Conservation (phyloP, 1,140 invertebrate genomes). For the Venustaconcha ellipsiformis region DNA sequence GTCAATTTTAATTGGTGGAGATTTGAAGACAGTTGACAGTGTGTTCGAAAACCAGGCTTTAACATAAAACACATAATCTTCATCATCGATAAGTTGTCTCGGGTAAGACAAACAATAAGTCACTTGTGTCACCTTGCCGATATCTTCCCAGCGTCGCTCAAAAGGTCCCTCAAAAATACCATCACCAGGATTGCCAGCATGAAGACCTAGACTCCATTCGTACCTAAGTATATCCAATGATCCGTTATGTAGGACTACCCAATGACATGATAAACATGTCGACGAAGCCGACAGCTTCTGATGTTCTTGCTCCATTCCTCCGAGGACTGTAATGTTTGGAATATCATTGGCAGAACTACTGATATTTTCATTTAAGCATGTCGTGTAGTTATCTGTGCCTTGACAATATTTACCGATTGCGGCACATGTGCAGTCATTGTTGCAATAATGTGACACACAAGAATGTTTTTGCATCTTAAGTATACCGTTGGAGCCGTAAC, state of each 20-base stretch:
- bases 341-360: background rate
- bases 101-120: slow-evolving; percentile 35
- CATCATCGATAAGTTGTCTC: slow-evolving; percentile 10
- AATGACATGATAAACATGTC: slow-evolving; percentile 32
- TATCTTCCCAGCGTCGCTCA: slow-evolving; percentile 40
- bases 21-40: slow-evolving; percentile 22
- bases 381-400: background rate
- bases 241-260: slow-evolving; percentile 4
- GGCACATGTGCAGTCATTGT: slow-evolving; percentile 45
- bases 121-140: slow-evolving; percentile 27
- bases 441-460: slow-evolving; percentile 40
- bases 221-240: slow-evolving; percentile 20
- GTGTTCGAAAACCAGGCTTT: slow-evolving; percentile 35
- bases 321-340: slow-evolving; percentile 1
- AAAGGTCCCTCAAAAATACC: slow-evolving; percentile 30
- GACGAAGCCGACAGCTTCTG: slow-evolving; percentile 25
- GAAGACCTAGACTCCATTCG: slow-evolving; percentile 44
- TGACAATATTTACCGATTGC: slow-evolving; percentile 34
- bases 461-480: slow-evolving; percentile 35
- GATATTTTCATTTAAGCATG: background rate
- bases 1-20: slow-evolving; percentile 33
- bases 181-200: slow-evolving; percentile 18
- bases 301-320: background rate
- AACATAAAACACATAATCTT: slow-evolving; percentile 39
- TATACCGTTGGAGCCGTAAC: background rate